Base-by-base conservation (phyloP, 2,888 invertebrate species). In the Protonemura montana region DNA sequence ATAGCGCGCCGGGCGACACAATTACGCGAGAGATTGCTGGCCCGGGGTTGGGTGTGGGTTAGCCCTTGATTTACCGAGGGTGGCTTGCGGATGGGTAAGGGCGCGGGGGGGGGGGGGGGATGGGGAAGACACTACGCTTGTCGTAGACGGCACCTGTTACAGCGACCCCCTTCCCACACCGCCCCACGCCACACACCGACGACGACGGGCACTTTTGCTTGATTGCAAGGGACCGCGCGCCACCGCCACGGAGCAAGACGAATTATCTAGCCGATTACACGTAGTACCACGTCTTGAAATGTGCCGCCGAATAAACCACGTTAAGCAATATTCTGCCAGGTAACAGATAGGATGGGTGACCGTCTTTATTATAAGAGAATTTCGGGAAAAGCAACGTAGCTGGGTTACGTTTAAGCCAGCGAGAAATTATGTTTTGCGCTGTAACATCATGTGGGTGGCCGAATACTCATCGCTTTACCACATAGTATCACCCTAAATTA, bases 141-240 rank as follows among this genome's bases (percentile, higher is more conserved):
- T 81, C 81, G 30, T 81, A 81, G 81, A 81, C 25, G 30, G 81
- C 81, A 81, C 81, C 81, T 81, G 81, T 81, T 81, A 81, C 81
- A 29, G 27, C 25, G n/a, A n/a, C 7, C 26, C 78, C 78, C 28
- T 81, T 21, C 25, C 3, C 7, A 29, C 10, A 0, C 26, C 80
- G 80, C 26, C n/a, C 5, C 5, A 35, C 3, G 35, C 3, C 5
- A 35, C 35, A 6, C 35, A 6, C 35, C 35, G 35, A n/a, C n/a
- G 35, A 35, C 59, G 59, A 13, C 59, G 59, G 59, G 1, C 59
- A 59, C 59, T 59, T 59, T 59, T 59, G 21, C 6, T 59, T 59
- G 59, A 59, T 59, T 59, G 59, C 59, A 21, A 10, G 59, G 21
- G 59, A 59, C 59, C 13, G n/a, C n/a, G n/a, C n/a, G 35, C 10